Evolutionary conservation across 2,797 vertebrate species (phyloP), one percentile per base, ranked within the genome.

Genomic region (Fundulus diaphanus): DNA sequence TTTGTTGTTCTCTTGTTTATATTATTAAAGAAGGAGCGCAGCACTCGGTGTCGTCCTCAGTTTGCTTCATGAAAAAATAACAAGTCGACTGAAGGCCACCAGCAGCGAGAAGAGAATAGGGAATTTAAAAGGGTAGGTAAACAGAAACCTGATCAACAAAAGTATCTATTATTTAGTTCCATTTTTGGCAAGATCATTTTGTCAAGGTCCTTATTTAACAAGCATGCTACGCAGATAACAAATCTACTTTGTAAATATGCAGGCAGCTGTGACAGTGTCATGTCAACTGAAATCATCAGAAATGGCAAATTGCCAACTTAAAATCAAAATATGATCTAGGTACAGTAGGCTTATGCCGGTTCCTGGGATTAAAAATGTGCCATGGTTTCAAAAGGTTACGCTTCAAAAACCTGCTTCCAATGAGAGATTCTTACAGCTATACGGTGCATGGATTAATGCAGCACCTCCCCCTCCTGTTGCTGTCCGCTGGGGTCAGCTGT

Each of bases 61-160:
- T 95, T 96, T 95, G 94, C 95, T 96, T 96, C 95, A 97, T 97
- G 94, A 97, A 97, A 97, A 97, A 97, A 96, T 96, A 97, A 97
- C 92, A 96, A 94, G 94, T 86, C 92, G 95, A 96, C 96, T 95
- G 96, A 92, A 89, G 96, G 95, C 96, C 95, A 92, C 97, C 96
- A 96, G 96, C 97, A 97, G 97, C 90, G 96, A 94, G 95, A 94
- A 95, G 94, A 93, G 94, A 95, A 88, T 93, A 94, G 96, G 96
- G 96, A 66, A 95, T 96, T 90, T 96, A 94, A 96, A 96, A 96
- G 96, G 95, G 94, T 97, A 97, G 96, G 96, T 96, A 97, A 96
- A 97, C 94, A 96, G 95, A 95, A 95, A 96, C 95, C 95, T 95
- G 96, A 96, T 96, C 96, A 96, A 93, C 91, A 90, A 91, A 93